Base-by-base conservation (phyloP, 2,113 vertebrate genomes). In the Rissa tridactyla region DNA sequence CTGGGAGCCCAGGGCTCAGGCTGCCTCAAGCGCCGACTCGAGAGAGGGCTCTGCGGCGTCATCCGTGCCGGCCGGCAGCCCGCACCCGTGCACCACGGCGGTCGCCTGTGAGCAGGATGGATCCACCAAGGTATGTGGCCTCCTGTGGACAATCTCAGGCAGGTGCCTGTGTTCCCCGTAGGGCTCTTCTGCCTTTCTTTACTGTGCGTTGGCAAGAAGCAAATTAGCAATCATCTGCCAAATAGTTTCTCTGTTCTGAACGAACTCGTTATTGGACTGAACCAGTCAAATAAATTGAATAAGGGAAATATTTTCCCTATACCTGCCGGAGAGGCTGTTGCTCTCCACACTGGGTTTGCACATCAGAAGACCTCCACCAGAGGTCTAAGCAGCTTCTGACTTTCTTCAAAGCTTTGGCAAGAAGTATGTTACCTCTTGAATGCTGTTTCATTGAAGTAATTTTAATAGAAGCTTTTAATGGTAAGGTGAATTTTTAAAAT, bases 251-350 rank as follows among this genome's bases (percentile, higher is more conserved):
- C 78, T 82, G 40, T 92, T 96, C 94, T 73, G 85, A 82, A 52
- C 49, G 54, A 88, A 61, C 58, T 61, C 19, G 2, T 3, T 80
- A 5, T 73, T 93, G 93, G 92, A 69, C 78, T 90, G 73, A 92
- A 70, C 90, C 66, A 42, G 71, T 91, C 75, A 54, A 76, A 82
- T 91, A 95, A 44, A 95, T 27, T 32, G 84, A 94, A 90, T 82
- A 94, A 90, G 75, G 75, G 87, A 91, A 82, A 90, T 87, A 65
- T 92, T 95, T 96, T 87, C 62, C 60, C 84, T 93, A 82, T 78
- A 95, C 94, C 94, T 96, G 94, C 92, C 82, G 75, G 92, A 94
- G 93, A 91, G 58, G 82, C 87, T 88, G 40, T 82, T 94, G 82
- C 85, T 94, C 85, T 91, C 90, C 70, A 61, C 51, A 78, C 55